These are phyloP conservation scores for Melanostigma gelatinosum DNA, from an alignment of 2,113 vertebrate genomes.

Conservation along the genomic window DNA sequence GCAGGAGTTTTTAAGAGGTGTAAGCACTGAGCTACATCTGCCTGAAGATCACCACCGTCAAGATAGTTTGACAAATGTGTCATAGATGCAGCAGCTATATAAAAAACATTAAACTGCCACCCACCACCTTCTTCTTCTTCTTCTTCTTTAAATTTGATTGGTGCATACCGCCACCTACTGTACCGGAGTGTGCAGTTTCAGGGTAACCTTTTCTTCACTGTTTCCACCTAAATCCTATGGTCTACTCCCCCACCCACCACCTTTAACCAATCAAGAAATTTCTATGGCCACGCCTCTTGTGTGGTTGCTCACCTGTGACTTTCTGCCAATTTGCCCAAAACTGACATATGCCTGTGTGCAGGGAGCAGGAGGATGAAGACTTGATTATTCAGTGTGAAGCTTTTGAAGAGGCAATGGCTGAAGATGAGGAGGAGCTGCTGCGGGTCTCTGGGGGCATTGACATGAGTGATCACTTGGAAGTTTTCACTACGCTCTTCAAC, in stretches of 20 bases:
- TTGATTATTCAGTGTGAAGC: conserved; percentile 94
- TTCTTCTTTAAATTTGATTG: too few species aligned
- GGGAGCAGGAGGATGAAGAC: conserved; percentile 94
- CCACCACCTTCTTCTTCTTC: conserved; percentile 22
- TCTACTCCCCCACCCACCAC: background rate
- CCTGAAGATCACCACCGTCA: too few species aligned
- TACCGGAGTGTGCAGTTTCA: too few species aligned
- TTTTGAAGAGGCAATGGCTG: conserved; percentile 94
- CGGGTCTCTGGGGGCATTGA: conserved; percentile 89
- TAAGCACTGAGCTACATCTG: background rate
- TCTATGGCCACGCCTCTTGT: conserved; percentile 64
- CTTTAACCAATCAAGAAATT: conserved; percentile 55
- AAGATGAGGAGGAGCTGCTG: conserved; percentile 94
- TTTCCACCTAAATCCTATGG: too few species aligned
- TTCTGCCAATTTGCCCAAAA: conserved; percentile 2
- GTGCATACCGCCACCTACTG: too few species aligned
- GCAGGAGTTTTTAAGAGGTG: background rate
- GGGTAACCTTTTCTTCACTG: too few species aligned
- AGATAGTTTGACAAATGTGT: conserved; percentile 12
- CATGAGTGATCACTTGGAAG: conserved; percentile 93
- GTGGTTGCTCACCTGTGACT: conserved; percentile 74
- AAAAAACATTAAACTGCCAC: background rate
- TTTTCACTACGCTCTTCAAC: conserved; percentile 94
- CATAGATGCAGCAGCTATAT: too few species aligned
- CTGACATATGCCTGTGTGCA: conserved; percentile 59